Base-by-base conservation (phyloP, 2,797 vertebrate species). In the Pangasius macronema region DNA sequence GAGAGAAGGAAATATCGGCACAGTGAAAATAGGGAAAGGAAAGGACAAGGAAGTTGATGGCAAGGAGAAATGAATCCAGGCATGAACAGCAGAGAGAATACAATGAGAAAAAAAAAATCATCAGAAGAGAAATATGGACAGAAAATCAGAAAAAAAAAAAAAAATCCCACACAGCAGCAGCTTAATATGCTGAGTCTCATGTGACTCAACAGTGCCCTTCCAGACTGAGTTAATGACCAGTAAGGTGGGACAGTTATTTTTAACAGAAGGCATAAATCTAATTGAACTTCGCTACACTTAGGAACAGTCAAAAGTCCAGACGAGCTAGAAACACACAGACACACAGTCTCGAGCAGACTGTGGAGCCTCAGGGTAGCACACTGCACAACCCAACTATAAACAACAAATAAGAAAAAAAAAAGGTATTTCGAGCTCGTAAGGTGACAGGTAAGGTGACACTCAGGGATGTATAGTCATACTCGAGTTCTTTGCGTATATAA, bases 211-310 rank as follows among this genome's bases (percentile, higher is more conserved):
- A 68, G 63, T 57, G 76, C 18, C 36, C 39, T 70, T 84, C 79
- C 86, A 86, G 59, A 76, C 70, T 36, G 70, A 2, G 63, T 88
- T 90, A 92, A 90, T 92, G 90, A 89, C 87, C 86, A 87, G 77
- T 46, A 77, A 88, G 85, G 84, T 83, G 65, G 84, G 87, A 89
- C 61, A 9, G 77, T 82, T 88, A 89, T 88, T 85, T 89, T 86
- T 88, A 89, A 89, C 84, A n/a, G 16, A 82, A 76, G 85, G 88
- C 79, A 89, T 89, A 85, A 90, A 89, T 92, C 85, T 89, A 89
- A 90, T 90, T 91, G 83, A 79, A 89, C 65, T 57, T 42, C 6
- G 72, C 8, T n/a, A n/a, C 82, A 39, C 81, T 75, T n/a, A 33
- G 55, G 51, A 79, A 36, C 13, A 49, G 75, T 67, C 53, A 22